Evolutionary conservation across 2,888 invertebrate species (phyloP), one percentile per base, ranked within the genome.

Genomic region (Drosophila neoperkinsi): DNA sequence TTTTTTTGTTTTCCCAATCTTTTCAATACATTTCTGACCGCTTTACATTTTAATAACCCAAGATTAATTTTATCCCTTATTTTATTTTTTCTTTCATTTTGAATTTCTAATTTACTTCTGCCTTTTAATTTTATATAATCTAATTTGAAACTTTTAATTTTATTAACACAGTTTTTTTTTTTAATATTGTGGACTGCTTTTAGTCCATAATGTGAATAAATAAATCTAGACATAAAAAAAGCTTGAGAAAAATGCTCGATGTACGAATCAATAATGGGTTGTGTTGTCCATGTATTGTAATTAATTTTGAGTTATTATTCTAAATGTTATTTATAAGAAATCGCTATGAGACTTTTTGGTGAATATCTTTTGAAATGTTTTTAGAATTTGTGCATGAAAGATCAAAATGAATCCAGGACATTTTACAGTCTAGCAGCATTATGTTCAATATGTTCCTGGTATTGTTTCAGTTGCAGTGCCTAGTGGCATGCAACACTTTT

Each of bases 401-500:
- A 11, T 25, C 1, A 16, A 21, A 4, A 30, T 4, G 9, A 1
- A 30, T 46, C 38, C 9, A 60, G 56, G 21, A 25, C 11, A 63
- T 49, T 33, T 31, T 3, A 2, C n/a, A 31, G 52, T 51, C 56
- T 18, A 38, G 43, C 31, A 9, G 25, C 25, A 31, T 11, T 36
- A 7, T 34, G 13, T 16, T 43, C 10, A 7, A 36, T n/a, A 5
- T 51, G 60, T 25, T 30, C 10, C 13, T 16, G 46, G 18, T 33
- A 21, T n/a, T 61, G 46, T 36, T 43, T 51, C 41, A 49, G 41
- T 57, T n/a, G 41, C 69, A 51, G 46, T 53, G 74, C 74, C 70
- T 63, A 62, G 43, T 68, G 59, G 74, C 67, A 69, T 64, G 79
- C 76, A 80, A 71, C 77, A 73, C 75, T 79, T 82, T 72, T 73